These are phyloP conservation scores for Yponomeuta plumbellus DNA, from an alignment of 2,888 invertebrate species.

Conservation along the genomic window DNA sequence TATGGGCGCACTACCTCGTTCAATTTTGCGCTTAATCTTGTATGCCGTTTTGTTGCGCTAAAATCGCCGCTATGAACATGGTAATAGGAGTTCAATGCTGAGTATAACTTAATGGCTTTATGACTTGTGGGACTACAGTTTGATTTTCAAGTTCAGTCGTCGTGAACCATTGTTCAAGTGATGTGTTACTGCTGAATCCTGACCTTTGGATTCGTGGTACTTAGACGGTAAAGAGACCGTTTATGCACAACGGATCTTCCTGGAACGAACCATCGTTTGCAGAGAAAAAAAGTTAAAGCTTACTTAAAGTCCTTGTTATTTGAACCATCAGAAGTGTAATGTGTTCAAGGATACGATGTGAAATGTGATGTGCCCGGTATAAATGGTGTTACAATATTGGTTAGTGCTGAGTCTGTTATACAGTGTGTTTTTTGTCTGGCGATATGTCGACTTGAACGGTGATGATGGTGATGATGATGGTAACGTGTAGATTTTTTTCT, in stretches of 20 bases:
- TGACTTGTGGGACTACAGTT: neutral
- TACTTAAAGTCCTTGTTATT: too few relatives aligned
- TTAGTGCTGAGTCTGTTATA: conserved; percentile 1
- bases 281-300: too few relatives aligned
- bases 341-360: neutral
- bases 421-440: neutral
- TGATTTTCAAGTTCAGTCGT: neutral
- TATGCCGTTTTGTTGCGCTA: neutral
- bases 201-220: neutral
- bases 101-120: neutral
- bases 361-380: neutral
- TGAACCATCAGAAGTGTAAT: neutral
- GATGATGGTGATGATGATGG: neutral
- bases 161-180: neutral
- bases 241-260: neutral
- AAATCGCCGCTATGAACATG: neutral
- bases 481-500: conserved; percentile 15
- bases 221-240: neutral
- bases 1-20: neutral
- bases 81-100: neutral
- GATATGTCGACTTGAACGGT: conserved; percentile 1
- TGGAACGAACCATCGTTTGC: too few relatives aligned
- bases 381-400: neutral
- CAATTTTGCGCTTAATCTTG: neutral
- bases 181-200: neutral